phyloP scores from a whole-genome alignment of 2,888 invertebrate genomes.

The Heliothis peltigera region DNA sequence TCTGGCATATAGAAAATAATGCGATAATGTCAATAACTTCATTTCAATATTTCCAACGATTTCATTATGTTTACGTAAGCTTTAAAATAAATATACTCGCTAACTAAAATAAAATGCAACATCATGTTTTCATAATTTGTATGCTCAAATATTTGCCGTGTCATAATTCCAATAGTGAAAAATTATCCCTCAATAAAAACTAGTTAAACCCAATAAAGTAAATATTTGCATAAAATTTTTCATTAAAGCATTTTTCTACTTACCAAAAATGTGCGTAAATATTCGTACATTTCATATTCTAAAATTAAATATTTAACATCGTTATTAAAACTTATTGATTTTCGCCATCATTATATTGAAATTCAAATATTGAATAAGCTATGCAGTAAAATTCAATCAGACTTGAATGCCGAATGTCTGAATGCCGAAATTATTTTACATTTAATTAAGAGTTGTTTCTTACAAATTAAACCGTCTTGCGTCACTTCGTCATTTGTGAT shows the following conservation, averaged over 20 bases:
- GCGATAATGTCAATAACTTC: too few relatives aligned
- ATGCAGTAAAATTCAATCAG: slow-evolving; percentile 54
- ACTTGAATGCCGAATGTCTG: slow-evolving; percentile 50
- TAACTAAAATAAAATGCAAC: slow-evolving; percentile 1
- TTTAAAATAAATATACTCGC: neutral
- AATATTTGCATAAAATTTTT: neutral
- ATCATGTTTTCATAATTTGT: neutral
- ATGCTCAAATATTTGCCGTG: neutral
- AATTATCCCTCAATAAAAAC: slow-evolving; percentile 1
- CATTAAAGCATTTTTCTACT: too few relatives aligned
- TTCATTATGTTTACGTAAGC: too few relatives aligned
- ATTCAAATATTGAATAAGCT: slow-evolving; percentile 56
- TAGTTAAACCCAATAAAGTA: neutral
- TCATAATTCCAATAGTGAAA: neutral
- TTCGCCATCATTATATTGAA: slow-evolving; percentile 39
- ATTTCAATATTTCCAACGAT: too few relatives aligned
- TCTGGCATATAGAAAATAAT: too few relatives aligned
- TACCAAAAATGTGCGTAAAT: neutral
- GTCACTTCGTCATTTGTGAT: slow-evolving; percentile 79
- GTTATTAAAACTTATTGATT: slow-evolving; percentile 44
- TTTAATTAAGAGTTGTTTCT: slow-evolving; percentile 81
- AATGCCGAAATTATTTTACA: slow-evolving; percentile 73
- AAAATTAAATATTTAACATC: neutral
- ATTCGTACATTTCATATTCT: neutral
- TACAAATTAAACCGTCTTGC: slow-evolving; percentile 79